A percentile compares a stretch with the other conserved stretches of the same genome.
Evolutionary conservation across 2,113 vertebrate species (phyloP).

Genomic region (Egretta garzetta): DNA sequence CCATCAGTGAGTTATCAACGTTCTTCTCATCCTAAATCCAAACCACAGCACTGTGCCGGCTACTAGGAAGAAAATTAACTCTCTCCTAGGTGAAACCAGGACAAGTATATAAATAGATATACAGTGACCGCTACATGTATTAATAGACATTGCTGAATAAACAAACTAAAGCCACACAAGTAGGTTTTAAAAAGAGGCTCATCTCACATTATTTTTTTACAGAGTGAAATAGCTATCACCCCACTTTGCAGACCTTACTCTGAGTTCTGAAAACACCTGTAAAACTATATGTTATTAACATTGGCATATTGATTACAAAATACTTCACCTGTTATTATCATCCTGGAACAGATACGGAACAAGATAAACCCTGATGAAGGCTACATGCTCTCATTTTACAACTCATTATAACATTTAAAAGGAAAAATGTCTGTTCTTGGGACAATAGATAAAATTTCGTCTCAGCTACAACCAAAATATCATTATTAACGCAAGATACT

Average conservation of each 20-base stretch:
- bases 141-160: neutral
- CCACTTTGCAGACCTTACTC: constrained; percentile 67
- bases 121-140: neutral
- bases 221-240: constrained; percentile 54
- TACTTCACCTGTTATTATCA: constrained; percentile 73
- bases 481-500: neutral
- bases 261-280: constrained; percentile 72
- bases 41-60: too few relatives aligned
- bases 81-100: too few relatives aligned
- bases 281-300: constrained; percentile 68
- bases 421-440: constrained; percentile 71
- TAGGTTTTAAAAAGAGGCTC: neutral
- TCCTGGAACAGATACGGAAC: constrained; percentile 53
- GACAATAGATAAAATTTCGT: constrained; percentile 46
- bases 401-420: constrained; percentile 79
- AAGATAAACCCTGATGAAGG: constrained; percentile 58
- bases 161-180: neutral
- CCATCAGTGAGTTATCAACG: too few relatives aligned
- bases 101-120: neutral
- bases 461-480: constrained; percentile 13
- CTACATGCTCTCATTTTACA: constrained; percentile 70
- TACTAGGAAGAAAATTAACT: too few relatives aligned
- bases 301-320: constrained; percentile 79
- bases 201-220: neutral
- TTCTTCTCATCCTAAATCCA: too few relatives aligned